Evolutionary conservation across 2,797 vertebrate species (phyloP).

Genomic region (Cirrhinus molitorella): DNA sequence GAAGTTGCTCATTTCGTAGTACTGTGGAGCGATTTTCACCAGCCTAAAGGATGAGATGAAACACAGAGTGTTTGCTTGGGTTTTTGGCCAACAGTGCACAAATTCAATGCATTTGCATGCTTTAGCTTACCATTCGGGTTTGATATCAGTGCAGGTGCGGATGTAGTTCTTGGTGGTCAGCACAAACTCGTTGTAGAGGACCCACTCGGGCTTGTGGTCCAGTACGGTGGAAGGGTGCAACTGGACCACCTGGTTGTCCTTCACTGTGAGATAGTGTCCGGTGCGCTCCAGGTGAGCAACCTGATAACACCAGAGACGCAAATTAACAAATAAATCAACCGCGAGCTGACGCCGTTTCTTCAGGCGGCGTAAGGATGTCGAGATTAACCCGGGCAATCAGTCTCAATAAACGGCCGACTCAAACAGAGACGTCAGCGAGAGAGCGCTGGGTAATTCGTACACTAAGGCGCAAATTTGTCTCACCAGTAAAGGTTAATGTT

Average conservation of each 20-base stretch:
- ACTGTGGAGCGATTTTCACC: conserved; percentile 95
- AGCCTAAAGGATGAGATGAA: conserved; percentile 82
- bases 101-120: background rate
- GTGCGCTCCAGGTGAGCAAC: conserved; percentile 97
- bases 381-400: conserved; percentile 80
- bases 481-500: conserved; percentile 82
- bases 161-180: conserved; percentile 99
- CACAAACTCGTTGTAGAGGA: conserved; percentile 98
- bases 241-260: conserved; percentile 99
- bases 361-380: conserved; percentile 58
- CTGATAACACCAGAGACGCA: conserved; percentile 73
- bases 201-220: conserved; percentile 99
- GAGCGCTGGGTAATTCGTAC: conserved; percentile 72
- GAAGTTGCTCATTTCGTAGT: conserved; percentile 99
- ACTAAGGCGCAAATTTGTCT: conserved; percentile 78
- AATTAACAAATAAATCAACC: conserved; percentile 59
- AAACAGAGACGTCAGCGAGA: conserved; percentile 75
- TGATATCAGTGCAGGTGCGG: conserved; percentile 97
- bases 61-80: background rate
- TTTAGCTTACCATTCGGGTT: conserved; percentile 92
- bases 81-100: conserved; percentile 4
- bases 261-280: conserved; percentile 97
- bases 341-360: conserved; percentile 38
- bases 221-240: conserved; percentile 97
- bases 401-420: conserved; percentile 79